phyloP scores from a whole-genome alignment of 2,888 invertebrate genomes.

The Drosophila nigritarsus region DNA sequence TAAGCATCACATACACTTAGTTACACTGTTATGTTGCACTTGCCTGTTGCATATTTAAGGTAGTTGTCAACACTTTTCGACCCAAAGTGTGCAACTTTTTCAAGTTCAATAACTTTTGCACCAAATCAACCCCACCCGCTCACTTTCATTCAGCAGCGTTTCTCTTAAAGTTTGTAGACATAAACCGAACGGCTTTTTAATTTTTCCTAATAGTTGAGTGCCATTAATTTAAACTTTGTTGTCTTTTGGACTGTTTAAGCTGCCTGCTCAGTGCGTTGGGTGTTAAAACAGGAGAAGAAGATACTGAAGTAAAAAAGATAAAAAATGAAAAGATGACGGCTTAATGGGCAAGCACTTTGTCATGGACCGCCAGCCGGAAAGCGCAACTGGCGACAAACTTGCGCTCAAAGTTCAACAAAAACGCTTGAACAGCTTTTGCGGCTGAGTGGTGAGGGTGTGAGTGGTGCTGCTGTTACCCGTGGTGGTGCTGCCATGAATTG shows the following conservation, averaged over 20 bases:
- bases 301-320: constrained; percentile 21
- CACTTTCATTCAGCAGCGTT: not conserved
- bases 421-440: constrained; percentile 60
- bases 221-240: constrained; percentile 80
- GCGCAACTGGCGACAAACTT: constrained; percentile 69
- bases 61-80: constrained; percentile 51
- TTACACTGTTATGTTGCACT: not conserved
- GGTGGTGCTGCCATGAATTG: constrained; percentile 68
- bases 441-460: constrained; percentile 9
- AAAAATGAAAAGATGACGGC: constrained; percentile 76
- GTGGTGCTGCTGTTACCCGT: not conserved
- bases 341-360: constrained; percentile 76
- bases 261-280: not conserved
- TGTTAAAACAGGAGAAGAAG: constrained; percentile 32
- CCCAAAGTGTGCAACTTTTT: constrained; percentile 12
- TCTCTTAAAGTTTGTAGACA: constrained; percentile 56
- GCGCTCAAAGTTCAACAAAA: constrained; percentile 68
- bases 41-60: constrained; percentile 62
- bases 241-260: constrained; percentile 52
- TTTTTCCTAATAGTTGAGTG: constrained; percentile 80
- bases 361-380: constrained; percentile 70
- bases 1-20: not conserved
- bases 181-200: constrained; percentile 74
- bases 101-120: constrained; percentile 16
- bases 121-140: not conserved